Conservation (phyloP, 2,888 invertebrate species). For the Erebia palarica region DNA sequence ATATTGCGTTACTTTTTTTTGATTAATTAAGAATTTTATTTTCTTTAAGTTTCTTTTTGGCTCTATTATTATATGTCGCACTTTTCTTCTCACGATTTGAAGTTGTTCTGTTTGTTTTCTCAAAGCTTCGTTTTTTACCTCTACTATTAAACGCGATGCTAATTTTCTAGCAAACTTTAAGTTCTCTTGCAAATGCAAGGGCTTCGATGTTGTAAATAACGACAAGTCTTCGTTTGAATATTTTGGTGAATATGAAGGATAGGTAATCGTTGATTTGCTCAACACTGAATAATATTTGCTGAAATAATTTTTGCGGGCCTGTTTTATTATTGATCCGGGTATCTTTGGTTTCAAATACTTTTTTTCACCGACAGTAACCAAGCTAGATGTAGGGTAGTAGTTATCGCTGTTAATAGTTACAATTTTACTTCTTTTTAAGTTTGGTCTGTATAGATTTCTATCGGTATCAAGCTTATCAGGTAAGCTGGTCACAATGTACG, state of each 20-base stretch:
- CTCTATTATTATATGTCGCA: slow-evolving; percentile 7
- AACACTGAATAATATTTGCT: slow-evolving; percentile 51
- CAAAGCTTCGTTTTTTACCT: slow-evolving; percentile 27
- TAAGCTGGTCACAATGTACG: slow-evolving; percentile 63
- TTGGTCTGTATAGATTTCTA: slow-evolving; percentile 40
- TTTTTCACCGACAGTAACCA: slow-evolving; percentile 48
- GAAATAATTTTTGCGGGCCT: slow-evolving; percentile 66
- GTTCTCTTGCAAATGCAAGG: slow-evolving; percentile 44
- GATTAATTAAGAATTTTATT: not conserved
- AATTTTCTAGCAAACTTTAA: slow-evolving; percentile 57
- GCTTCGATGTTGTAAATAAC: slow-evolving; percentile 14
- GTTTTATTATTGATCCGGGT: slow-evolving; percentile 54
- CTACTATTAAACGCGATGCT: slow-evolving; percentile 51
- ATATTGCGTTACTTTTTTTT: not conserved
- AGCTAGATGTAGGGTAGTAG: slow-evolving; percentile 34
- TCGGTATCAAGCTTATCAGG: slow-evolving; percentile 60
- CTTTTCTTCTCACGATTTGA: slow-evolving; percentile 20
- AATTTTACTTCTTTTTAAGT: slow-evolving; percentile 10
- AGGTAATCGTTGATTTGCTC: slow-evolving; percentile 44
- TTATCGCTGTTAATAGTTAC: slow-evolving; percentile 42
- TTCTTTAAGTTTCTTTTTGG: not conserved
- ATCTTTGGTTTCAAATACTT: slow-evolving; percentile 47
- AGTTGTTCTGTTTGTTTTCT: slow-evolving; percentile 15
- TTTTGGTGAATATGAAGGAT: slow-evolving; percentile 7
- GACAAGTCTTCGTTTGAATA: not conserved